Base-by-base conservation (phyloP, 2,888 invertebrate genomes). In the Acrobeloides nanus region DNA sequence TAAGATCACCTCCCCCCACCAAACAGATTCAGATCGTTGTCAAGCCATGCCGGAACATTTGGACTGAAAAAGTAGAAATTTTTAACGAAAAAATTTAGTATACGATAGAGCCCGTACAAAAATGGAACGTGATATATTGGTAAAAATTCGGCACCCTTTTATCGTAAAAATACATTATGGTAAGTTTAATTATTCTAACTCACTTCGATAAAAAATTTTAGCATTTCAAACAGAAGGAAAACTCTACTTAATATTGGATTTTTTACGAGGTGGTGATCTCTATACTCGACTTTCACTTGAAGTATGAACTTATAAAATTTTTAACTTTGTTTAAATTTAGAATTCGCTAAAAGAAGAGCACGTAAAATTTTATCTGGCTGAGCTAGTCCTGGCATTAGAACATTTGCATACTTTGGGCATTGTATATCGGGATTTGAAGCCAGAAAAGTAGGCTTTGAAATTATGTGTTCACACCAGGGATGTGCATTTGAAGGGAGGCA, bases 341-440 rank as follows among this genome's bases (percentile, higher is more conserved):
- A 86, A 92, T 33, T 97, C 97, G 95, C 97, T 99, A 76, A 97
- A 97, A 10, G 97, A 97, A 78, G 95, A 97, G 75, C 97, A 99
- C 79, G 97, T 97, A 0, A 97, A 95, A 79, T 97, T 97, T 80
- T 97, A 97, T 78, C 80, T 97, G 75, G 95, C 97, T 1, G 97
- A 97, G 78, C 79, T 99, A 76, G 93, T 93, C 8, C 81, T 97
- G 74, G 95, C 97, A 8, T 80, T 97, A 71, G 87, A 93, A 77
- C 97, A 99, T 80, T 83, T 97, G 66, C 97, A 99, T 78, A 82
- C 83, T 55, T 80, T 97, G 72, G 97, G 97, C 63, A 97, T 97
- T 60, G 93, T 97, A 76, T 99, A 99, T 80, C 81, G 97, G 74
- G 97, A 97, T 79, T 81, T 97, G 51, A 97, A 99, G 77, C 95